Conservation (phyloP, 2,113 vertebrate species). For the Sardina pilchardus region DNA sequence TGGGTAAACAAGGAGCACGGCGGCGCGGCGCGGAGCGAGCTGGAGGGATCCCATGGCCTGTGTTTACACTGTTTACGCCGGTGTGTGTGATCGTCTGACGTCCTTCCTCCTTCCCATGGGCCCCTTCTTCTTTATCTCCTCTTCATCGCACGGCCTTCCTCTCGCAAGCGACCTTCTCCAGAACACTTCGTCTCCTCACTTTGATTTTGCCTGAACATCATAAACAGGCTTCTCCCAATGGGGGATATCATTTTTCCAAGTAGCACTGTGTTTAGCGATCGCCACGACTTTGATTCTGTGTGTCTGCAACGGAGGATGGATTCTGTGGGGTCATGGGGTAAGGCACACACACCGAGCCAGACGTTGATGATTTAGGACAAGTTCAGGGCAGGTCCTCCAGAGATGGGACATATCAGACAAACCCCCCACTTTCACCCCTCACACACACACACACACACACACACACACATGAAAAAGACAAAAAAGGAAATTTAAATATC, state of each 20-base stretch:
- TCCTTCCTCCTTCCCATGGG: constrained; percentile 50
- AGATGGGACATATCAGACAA: constrained; percentile 44
- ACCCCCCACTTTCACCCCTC: constrained; percentile 44
- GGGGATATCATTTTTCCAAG: constrained; percentile 55
- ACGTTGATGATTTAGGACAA: constrained; percentile 41
- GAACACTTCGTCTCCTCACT: constrained; percentile 42
- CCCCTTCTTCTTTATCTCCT: constrained; percentile 40
- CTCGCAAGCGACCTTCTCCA: constrained; percentile 42
- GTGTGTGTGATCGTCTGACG: constrained; percentile 37
- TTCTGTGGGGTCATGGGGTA: constrained; percentile 31
- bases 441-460: not conserved
- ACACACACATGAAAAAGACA: not conserved
- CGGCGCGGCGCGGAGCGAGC: constrained; percentile 22
- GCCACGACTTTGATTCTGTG: constrained; percentile 41
- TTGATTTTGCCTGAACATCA: constrained; percentile 51
- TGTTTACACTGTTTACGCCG: constrained; percentile 52
- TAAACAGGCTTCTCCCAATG: constrained; percentile 56
- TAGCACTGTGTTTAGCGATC: constrained; percentile 40
- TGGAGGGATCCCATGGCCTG: constrained; percentile 40
- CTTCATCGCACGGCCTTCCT: constrained; percentile 42
- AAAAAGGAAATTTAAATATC: constrained; percentile 35
- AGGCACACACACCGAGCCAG: constrained; percentile 33
- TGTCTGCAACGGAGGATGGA: constrained; percentile 43
- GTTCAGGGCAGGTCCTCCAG: constrained; percentile 28
- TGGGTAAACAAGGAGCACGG: constrained; percentile 46